Base-by-base conservation (phyloP, 2,797 vertebrate species). In the Melanotaenia trifasciata region DNA sequence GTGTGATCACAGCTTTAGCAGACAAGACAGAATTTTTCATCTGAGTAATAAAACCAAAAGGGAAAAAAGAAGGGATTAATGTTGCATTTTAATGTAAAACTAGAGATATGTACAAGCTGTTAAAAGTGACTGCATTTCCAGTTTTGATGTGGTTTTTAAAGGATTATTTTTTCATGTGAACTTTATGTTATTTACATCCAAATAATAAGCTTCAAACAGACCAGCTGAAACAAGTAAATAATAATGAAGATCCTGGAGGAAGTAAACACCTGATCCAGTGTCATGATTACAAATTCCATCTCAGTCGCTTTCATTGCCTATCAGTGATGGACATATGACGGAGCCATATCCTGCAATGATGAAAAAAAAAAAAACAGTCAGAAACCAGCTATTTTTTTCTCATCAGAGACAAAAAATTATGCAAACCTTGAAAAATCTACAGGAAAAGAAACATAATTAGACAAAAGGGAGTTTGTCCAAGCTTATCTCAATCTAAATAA, bases 1-100 rank as follows among this genome's bases (percentile, higher is more conserved):
- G 86, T 93, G 90, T 92, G 89, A 91, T 92, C 85, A 62, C 90
- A 81, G 90, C 83, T 91, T 85, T 50, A 47, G 71, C 77, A 92
- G 79, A 73, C 75, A 81, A 86, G 88, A 74, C 81, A 78, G 72
- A 77, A 83, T 81, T 85, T 85, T 81, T 54, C 47, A 69, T 81
- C 60, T 38, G 69, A 51, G 74, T 70, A 62, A 81, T 74, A 73
- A 87, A 74, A 72, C 30, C 65, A 67, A 56, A 14, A 58, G 67
- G 71, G 69, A n/a, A 72, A 81, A 68, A 72, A 81, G 60, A 73
- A 53, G 66, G 62, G 24, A 24, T 78, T 30, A 47, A 63, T 62
- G 57, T 58, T 28, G 56, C 54, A 63, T 45, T 57, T 74, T 45
- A 47, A 65, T 72, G 45, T 66, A 53, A 68, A 74, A 74, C 67